phyloP scores from a whole-genome alignment of 2,113 vertebrate species.

The Bujurquina vittata region DNA sequence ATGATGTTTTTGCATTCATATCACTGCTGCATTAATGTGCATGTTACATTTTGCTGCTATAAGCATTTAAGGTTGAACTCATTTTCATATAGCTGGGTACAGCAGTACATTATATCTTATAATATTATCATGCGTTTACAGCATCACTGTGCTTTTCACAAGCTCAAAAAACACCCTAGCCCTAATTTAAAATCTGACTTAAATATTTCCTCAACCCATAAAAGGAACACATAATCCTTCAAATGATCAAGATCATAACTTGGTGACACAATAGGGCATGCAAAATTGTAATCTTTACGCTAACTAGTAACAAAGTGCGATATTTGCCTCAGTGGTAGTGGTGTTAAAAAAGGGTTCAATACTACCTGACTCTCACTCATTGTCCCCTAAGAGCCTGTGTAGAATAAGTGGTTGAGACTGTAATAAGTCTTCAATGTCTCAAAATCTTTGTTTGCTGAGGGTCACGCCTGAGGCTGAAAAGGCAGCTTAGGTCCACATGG shows the following conservation, averaged over 20 bases:
- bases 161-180: background rate
- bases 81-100: background rate
- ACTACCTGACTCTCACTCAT: too few relatives aligned
- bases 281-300: background rate
- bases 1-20: too few relatives aligned
- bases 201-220: background rate
- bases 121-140: too few relatives aligned
- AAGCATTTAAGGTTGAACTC: background rate
- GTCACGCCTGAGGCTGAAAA: conserved; percentile 8
- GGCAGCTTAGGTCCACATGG: background rate
- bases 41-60: background rate
- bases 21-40: background rate
- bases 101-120: background rate
- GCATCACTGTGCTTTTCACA: too few relatives aligned
- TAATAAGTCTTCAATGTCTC: background rate
- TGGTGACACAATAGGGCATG: background rate
- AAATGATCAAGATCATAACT: background rate
- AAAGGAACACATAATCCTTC: background rate
- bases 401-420: too few relatives aligned
- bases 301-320: background rate
- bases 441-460: conserved; percentile 31
- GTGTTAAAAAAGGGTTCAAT: background rate
- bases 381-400: too few relatives aligned
- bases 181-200: background rate
- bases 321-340: background rate